Evolutionary conservation across 1,140 invertebrate species (phyloP).

Genomic region (Microplitis mediator): DNA sequence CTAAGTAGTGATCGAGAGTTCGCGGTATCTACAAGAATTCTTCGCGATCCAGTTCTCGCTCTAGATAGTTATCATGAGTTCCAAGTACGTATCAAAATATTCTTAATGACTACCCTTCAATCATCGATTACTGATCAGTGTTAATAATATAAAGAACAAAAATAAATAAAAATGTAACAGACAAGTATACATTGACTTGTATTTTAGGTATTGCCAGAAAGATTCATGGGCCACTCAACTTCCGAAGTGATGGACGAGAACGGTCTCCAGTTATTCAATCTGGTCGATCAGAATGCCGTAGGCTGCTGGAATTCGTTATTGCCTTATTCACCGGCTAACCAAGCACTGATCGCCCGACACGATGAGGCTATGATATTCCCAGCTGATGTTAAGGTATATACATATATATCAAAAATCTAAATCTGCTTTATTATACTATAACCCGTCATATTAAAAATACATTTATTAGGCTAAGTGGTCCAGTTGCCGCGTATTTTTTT

Average conservation of each 20-base stretch:
- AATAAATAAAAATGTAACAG: too few species aligned
- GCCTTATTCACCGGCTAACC: conserved; percentile 70
- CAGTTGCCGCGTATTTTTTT: background rate
- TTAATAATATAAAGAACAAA: background rate
- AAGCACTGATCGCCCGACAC: conserved; percentile 75
- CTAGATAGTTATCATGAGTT: conserved; percentile 76
- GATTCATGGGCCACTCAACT: conserved; percentile 72
- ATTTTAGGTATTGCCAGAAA: conserved; percentile 58
- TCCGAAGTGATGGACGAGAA: conserved; percentile 72
- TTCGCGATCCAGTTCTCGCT: conserved; percentile 71
- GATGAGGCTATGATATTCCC: conserved; percentile 78
- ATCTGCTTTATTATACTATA: background rate
- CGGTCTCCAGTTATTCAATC: conserved; percentile 76
- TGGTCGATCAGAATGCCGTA: conserved; percentile 79
- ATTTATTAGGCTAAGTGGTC: background rate
- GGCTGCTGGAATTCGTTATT: conserved; percentile 78
- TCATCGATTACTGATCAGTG: background rate
- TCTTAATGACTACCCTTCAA: background rate
- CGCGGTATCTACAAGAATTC: conserved; percentile 73
- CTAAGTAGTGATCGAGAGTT: conserved; percentile 78
- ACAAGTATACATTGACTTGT: background rate
- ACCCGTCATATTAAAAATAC: background rate
- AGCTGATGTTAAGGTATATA: conserved; percentile 73
- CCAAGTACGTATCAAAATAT: conserved; percentile 45
- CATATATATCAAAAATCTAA: too few species aligned